A percentile compares a stretch with the other conserved stretches of the same genome.
phyloP scores from a whole-genome alignment of 2,797 vertebrate genomes.

The Taeniopygia guttata region DNA sequence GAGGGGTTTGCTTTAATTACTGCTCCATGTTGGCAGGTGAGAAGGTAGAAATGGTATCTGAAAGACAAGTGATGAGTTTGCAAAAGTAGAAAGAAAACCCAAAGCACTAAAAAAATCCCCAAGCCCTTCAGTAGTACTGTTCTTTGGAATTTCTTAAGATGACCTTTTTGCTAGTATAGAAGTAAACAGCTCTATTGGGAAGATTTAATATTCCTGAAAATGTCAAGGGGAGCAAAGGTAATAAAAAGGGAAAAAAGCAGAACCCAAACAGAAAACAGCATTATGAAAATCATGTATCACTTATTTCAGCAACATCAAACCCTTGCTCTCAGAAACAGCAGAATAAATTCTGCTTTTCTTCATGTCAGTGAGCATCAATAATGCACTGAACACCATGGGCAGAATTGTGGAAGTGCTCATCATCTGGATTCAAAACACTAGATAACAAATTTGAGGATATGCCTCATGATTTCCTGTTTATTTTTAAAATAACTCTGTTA shows the following conservation, averaged over 20 bases:
- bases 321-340: neutral
- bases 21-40: neutral
- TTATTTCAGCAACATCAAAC: neutral
- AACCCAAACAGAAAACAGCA: neutral
- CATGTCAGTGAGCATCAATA: accelerated
- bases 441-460: neutral
- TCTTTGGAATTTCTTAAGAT: neutral
- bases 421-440: neutral
- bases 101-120: neutral
- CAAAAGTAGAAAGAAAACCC: neutral
- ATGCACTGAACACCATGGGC: neutral
- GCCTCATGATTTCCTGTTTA: neutral
- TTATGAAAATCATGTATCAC: neutral
- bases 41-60: neutral
- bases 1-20: neutral
- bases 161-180: neutral
- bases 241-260: neutral
- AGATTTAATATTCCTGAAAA: neutral
- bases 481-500: neutral
- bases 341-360: neutral
- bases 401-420: neutral
- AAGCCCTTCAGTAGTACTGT: neutral
- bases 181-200: neutral
- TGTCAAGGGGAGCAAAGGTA: neutral
- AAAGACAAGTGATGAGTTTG: neutral